Percentiles rank a stretch among this genome's conserved stretches.
These are phyloP conservation scores for Drosophila hamatofila DNA, from an alignment of 2,888 invertebrate species.

Conservation along the genomic window DNA sequence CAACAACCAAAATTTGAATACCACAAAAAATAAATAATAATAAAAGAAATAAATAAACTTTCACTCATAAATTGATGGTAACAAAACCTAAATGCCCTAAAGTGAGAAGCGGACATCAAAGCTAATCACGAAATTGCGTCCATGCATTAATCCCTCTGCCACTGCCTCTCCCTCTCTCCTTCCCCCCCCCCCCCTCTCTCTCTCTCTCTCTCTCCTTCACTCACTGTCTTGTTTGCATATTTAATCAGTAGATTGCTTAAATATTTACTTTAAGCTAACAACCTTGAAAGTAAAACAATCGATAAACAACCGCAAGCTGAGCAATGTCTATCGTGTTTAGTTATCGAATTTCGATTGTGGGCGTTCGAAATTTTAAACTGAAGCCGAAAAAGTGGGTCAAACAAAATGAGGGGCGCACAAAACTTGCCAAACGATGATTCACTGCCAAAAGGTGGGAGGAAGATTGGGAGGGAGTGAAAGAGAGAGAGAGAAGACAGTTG, in stretches of 20 bases:
- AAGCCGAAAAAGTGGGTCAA: constrained; percentile 46
- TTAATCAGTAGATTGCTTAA: constrained; percentile 60
- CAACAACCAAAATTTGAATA: constrained; percentile 9
- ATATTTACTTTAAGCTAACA: constrained; percentile 55
- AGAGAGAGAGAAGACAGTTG: background rate
- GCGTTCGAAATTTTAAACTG: constrained; percentile 25
- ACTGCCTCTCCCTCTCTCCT: background rate
- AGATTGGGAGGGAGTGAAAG: background rate
- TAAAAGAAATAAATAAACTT: constrained; percentile 53
- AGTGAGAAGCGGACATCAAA: constrained; percentile 42
- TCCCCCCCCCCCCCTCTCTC: background rate
- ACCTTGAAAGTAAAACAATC: constrained; percentile 51
- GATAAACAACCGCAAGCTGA: constrained; percentile 21
- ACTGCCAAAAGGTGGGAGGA: background rate
- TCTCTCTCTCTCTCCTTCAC: background rate
- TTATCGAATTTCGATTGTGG: constrained; percentile 44
- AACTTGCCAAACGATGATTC: constrained; percentile 36
- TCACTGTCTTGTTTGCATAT: constrained; percentile 52
- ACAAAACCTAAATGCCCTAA: constrained; percentile 60
- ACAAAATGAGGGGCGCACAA: constrained; percentile 20
- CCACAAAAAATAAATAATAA: constrained; percentile 2
- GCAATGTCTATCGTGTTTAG: constrained; percentile 8
- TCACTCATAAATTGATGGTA: constrained; percentile 78
- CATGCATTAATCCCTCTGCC: constrained; percentile 23
- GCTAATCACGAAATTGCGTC: constrained; percentile 53